A percentile compares a stretch with the other conserved stretches of the same genome.
Evolutionary conservation across 2,113 vertebrate species (phyloP).

Genomic region (Seriola dumerili): DNA sequence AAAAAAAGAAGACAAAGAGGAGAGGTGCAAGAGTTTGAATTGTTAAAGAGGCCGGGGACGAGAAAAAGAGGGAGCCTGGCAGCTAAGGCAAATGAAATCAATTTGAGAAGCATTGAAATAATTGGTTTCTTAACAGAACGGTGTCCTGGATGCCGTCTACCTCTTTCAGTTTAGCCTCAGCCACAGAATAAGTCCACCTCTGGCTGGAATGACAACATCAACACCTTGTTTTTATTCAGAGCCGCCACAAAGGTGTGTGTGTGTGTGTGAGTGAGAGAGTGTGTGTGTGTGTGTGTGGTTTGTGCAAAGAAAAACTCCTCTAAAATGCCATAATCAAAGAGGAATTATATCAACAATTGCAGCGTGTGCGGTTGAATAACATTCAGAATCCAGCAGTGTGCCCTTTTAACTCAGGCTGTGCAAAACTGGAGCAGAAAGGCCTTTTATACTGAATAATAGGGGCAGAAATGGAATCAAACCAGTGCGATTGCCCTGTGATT

Average conservation of each 20-base stretch:
- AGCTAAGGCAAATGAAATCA: slow-evolving; percentile 79
- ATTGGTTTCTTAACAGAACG: slow-evolving; percentile 83
- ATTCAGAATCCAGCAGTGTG: slow-evolving; percentile 21
- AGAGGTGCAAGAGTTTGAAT: slow-evolving; percentile 42
- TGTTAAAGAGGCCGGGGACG: slow-evolving; percentile 32
- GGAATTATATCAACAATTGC: slow-evolving; percentile 11
- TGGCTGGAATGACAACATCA: slow-evolving; percentile 44
- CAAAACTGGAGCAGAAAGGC: slow-evolving; percentile 51
- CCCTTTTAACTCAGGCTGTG: slow-evolving; percentile 30
- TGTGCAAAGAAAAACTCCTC: slow-evolving; percentile 15
- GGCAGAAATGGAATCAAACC: slow-evolving; percentile 72
- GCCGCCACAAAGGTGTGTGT: slow-evolving; percentile 14
- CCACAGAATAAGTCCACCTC: slow-evolving; percentile 60
- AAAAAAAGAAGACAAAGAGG: background rate
- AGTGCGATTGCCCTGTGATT: slow-evolving; percentile 68
- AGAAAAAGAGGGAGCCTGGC: slow-evolving; percentile 33
- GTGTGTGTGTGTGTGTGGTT: background rate
- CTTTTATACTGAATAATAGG: slow-evolving; percentile 56
- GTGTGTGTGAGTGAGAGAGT: background rate
- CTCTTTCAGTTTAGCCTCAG: slow-evolving; percentile 62
- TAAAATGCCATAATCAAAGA: slow-evolving; percentile 41
- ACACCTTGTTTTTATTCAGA: slow-evolving; percentile 66
- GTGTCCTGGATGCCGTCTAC: slow-evolving; percentile 75
- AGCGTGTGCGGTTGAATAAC: slow-evolving; percentile 39
- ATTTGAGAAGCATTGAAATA: slow-evolving; percentile 77